Conservation (phyloP, 2,113 vertebrate genomes). For the Ceyx margarethae region DNA sequence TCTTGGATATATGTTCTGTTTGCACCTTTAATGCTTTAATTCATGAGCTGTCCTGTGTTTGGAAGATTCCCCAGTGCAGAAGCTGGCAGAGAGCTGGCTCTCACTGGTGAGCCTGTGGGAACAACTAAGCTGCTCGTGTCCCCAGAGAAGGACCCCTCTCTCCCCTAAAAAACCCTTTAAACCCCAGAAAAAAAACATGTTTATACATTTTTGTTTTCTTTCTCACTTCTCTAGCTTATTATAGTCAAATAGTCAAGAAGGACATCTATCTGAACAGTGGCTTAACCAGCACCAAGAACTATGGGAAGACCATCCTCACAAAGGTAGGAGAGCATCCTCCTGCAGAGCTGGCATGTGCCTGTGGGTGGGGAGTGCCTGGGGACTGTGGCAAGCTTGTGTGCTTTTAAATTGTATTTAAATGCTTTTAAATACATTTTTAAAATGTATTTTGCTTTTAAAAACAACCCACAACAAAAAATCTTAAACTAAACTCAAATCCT, state of each 20-base stretch:
- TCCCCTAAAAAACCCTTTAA: background rate
- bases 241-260: constrained; percentile 78
- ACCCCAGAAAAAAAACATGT: background rate
- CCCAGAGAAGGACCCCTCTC: background rate
- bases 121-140: background rate
- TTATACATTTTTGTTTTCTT: background rate
- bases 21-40: background rate
- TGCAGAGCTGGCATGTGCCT: background rate
- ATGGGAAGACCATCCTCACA: constrained; percentile 98
- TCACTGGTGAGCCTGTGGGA: background rate
- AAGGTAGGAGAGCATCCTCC: constrained; percentile 79
- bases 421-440: no score
- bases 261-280: constrained; percentile 95
- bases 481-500: background rate
- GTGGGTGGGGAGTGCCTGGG: background rate
- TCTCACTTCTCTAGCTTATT: constrained; percentile 80
- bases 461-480: background rate
- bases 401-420: no score
- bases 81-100: background rate
- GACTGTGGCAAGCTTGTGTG: background rate
- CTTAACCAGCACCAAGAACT: constrained; percentile 98
- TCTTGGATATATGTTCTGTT: background rate
- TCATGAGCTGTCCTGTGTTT: background rate
- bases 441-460: background rate
- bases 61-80: background rate